These are phyloP conservation scores for Diacarnus erythraeanus DNA, from an alignment of 37 sponge, comb jelly and placozoan genomes.

Conservation along the genomic window DNA sequence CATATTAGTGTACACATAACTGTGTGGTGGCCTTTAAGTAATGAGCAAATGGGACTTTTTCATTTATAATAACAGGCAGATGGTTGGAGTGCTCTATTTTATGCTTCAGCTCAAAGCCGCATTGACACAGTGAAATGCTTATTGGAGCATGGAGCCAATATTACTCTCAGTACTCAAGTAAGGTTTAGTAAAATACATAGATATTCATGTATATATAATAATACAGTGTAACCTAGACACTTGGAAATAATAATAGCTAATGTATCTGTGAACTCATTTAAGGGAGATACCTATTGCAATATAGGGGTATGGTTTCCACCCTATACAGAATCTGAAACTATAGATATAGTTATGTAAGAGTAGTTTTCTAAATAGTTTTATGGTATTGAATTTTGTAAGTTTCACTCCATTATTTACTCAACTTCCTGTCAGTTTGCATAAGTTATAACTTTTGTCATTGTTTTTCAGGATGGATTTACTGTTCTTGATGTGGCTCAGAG, in stretches of 20 bases:
- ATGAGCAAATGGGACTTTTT: neutral
- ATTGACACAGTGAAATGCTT: neutral
- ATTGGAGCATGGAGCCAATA: slow-evolving; percentile 2
- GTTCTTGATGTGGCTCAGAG: neutral
- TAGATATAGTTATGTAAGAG: no score
- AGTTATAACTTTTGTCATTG: neutral
- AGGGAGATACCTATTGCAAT: no score
- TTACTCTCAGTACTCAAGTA: neutral
- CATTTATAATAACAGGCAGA: neutral
- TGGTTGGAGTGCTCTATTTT: slow-evolving; percentile 7
- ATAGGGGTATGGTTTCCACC: no score
- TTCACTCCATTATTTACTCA: neutral
- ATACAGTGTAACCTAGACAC: no score
- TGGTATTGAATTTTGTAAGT: neutral
- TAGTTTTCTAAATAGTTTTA: neutral
- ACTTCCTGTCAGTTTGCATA: neutral
- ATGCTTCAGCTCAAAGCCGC: neutral
- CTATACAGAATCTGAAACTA: no score
- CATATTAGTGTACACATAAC: no score
- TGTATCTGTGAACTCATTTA: no score
- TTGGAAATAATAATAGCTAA: no score
- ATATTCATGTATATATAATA: no score
- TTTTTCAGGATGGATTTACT: neutral
- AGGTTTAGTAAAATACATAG: no score
- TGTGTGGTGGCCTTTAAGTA: no score